Evolutionary conservation across 2,797 vertebrate genomes (phyloP).

Genomic region (Hydrocynus forskahlii): DNA sequence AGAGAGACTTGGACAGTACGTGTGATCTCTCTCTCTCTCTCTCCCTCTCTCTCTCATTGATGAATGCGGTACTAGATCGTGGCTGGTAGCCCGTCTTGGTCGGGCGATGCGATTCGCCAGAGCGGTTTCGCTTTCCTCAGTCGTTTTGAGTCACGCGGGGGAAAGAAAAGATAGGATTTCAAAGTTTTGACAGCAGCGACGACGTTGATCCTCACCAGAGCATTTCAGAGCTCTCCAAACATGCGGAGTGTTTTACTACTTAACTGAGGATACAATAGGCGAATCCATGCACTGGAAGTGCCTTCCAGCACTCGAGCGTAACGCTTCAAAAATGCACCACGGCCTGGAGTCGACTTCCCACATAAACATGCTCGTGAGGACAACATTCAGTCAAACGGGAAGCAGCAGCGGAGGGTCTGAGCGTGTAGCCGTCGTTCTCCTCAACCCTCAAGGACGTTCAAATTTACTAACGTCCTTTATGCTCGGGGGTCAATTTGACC

Average conservation of each 20-base stretch:
- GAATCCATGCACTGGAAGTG: not conserved
- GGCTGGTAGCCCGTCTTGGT: not conserved
- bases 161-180: conserved; percentile 42
- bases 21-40: conserved; percentile 27
- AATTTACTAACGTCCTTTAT: too few species aligned
- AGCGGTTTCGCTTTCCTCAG: conserved; percentile 21
- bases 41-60: conserved; percentile 4
- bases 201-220: conserved; percentile 32
- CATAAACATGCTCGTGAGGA: not conserved
- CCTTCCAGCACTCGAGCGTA: not conserved
- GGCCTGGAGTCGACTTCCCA: not conserved
- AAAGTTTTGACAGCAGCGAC: conserved; percentile 29
- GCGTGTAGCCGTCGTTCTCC: too few species aligned
- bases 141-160: conserved; percentile 30
- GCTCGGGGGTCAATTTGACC: too few species aligned
- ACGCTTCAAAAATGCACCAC: not conserved
- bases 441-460: too few species aligned
- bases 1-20: conserved; percentile 88
- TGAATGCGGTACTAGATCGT: conserved; percentile 25
- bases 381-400: not conserved
- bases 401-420: too few species aligned
- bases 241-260: conserved; percentile 15
- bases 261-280: conserved; percentile 34
- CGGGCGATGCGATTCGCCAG: conserved; percentile 27
- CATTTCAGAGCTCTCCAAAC: not conserved